Conservation (phyloP, 1,140 invertebrate species). For the Ostrea edulis region DNA sequence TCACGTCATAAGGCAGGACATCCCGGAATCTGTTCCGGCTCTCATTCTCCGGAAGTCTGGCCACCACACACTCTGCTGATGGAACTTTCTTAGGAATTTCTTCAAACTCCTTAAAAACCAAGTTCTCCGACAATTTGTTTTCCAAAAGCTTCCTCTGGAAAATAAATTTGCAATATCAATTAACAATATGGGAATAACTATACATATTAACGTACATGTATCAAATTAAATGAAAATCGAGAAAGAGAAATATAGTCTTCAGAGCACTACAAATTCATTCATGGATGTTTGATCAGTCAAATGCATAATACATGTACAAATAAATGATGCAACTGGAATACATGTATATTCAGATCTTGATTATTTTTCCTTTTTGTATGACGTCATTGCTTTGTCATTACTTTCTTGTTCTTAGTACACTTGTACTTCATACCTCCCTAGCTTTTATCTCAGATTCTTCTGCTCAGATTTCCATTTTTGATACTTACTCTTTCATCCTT, state of each 20-base stretch:
- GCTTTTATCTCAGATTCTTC: too few species aligned
- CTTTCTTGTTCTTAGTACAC: background rate
- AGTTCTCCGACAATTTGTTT: constrained; percentile 88
- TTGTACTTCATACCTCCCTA: background rate
- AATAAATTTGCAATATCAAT: constrained; percentile 39
- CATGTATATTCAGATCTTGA: background rate
- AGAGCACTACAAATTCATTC: too few species aligned
- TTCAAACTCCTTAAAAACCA: constrained; percentile 93
- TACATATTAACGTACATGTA: too few species aligned
- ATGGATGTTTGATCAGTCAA: too few species aligned
- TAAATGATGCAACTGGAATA: too few species aligned
- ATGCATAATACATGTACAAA: too few species aligned
- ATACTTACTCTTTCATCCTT: constrained; percentile 77
- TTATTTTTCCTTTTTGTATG: background rate
- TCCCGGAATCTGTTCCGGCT: constrained; percentile 83
- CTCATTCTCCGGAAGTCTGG: constrained; percentile 82
- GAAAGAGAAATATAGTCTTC: too few species aligned
- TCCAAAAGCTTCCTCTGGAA: constrained; percentile 89
- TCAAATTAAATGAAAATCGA: too few species aligned
- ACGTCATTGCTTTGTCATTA: too few species aligned
- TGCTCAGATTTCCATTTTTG: background rate
- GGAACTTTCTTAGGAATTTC: constrained; percentile 89
- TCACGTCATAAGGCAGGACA: constrained; percentile 93
- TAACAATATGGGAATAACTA: background rate
- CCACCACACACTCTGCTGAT: constrained; percentile 85